Evolutionary conservation across 2,888 invertebrate genomes (phyloP).

Genomic region (Oconnorella tubifera): DNA sequence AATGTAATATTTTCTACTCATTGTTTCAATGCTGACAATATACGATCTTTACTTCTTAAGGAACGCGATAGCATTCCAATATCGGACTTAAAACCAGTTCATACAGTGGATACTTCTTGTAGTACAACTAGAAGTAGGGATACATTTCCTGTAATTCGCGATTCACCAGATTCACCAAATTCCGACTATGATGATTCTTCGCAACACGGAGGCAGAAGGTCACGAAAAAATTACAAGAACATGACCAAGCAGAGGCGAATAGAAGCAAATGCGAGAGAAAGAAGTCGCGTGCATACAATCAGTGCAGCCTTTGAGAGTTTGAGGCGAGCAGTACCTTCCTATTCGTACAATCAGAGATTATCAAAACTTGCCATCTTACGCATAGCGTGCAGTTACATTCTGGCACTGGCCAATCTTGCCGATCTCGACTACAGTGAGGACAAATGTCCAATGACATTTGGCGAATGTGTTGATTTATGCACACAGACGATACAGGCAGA

Average conservation of each 20-base stretch:
- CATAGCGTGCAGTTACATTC: constrained; percentile 89
- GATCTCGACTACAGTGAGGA: constrained; percentile 67
- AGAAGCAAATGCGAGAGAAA: constrained; percentile 88
- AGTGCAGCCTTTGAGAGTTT: constrained; percentile 91
- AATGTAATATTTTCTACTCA: background rate
- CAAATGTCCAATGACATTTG: constrained; percentile 62
- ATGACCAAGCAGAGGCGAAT: constrained; percentile 89
- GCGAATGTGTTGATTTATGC: constrained; percentile 78
- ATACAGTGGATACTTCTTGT: background rate
- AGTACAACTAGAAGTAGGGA: background rate
- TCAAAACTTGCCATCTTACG: constrained; percentile 86
- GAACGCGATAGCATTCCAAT: background rate
- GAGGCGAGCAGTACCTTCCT: constrained; percentile 78
- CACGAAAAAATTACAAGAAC: constrained; percentile 76
- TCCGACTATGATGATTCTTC: background rate
- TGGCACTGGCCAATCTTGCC: constrained; percentile 76
- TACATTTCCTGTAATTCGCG: no score
- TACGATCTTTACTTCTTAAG: background rate
- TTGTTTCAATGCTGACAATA: background rate
- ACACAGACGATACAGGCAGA: constrained; percentile 88
- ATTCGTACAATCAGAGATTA: constrained; percentile 87
- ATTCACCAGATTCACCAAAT: background rate
- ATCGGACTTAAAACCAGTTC: background rate
- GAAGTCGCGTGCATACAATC: constrained; percentile 89
- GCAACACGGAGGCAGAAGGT: background rate